phyloP scores from a whole-genome alignment of 2,888 invertebrate genomes.

The Heliconius ethilla region DNA sequence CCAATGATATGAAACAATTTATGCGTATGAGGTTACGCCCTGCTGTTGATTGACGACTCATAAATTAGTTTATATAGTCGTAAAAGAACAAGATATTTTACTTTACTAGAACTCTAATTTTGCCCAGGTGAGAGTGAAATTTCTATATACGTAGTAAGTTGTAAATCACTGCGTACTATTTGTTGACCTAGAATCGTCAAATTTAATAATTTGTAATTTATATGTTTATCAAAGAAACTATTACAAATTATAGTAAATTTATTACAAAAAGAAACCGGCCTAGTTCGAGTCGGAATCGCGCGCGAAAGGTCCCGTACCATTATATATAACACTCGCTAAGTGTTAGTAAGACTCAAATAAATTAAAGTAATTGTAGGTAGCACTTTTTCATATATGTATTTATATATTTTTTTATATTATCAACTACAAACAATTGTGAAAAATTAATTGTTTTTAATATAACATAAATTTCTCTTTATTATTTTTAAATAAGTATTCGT shows the following conservation, averaged over 20 bases:
- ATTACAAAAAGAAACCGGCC: background rate
- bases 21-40: constrained; percentile 62
- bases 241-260: background rate
- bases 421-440: too few species aligned
- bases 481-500: too few species aligned
- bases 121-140: background rate
- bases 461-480: too few species aligned
- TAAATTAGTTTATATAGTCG: constrained; percentile 53
- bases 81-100: constrained; percentile 48
- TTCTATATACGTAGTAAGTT: background rate
- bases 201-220: background rate
- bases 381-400: too few species aligned
- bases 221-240: background rate
- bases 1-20: constrained; percentile 63
- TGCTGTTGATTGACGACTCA: constrained; percentile 60
- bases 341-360: too few species aligned
- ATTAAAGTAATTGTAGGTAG: too few species aligned
- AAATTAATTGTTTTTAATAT: too few species aligned
- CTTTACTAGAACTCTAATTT: background rate
- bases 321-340: too few species aligned
- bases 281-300: too few species aligned
- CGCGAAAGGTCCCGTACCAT: too few species aligned
- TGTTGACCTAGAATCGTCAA: background rate
- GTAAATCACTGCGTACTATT: background rate
- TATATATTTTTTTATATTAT: too few species aligned